Evolutionary conservation across 2,888 invertebrate species (phyloP).

Genomic region (Tholera decimalis): DNA sequence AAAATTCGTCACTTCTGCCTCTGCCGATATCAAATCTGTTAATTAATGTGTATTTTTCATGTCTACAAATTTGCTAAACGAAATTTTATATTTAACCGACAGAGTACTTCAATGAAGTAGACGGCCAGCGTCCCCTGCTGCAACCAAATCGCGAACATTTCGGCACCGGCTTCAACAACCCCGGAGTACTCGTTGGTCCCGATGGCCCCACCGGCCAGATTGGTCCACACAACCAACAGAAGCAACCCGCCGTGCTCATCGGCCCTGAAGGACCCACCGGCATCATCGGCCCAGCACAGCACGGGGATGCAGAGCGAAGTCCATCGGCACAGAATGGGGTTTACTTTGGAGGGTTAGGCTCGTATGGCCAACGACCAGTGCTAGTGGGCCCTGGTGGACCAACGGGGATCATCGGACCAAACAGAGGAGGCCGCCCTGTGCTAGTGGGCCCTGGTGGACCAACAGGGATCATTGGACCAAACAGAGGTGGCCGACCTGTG

Average conservation of each 20-base stretch:
- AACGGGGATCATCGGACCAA: constrained; percentile 75
- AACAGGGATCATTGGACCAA: constrained; percentile 75
- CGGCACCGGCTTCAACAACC: constrained; percentile 65
- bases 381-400: constrained; percentile 87
- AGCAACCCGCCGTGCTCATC: constrained; percentile 57
- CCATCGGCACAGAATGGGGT: constrained; percentile 75
- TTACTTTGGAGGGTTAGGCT: constrained; percentile 79
- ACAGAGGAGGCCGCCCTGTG: constrained; percentile 66
- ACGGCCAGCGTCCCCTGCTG: constrained; percentile 79
- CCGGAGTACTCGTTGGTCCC: constrained; percentile 64
- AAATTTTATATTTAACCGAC: constrained; percentile 35
- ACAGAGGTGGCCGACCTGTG: constrained; percentile 66
- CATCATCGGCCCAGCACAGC: constrained; percentile 66
- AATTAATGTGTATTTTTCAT: too few species aligned
- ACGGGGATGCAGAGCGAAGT: constrained; percentile 71
- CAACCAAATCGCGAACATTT: constrained; percentile 73
- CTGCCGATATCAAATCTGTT: neutral
- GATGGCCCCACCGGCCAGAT: constrained; percentile 68
- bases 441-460: constrained; percentile 88
- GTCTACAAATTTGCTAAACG: neutral
- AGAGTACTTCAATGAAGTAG: constrained; percentile 85
- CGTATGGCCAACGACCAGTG: constrained; percentile 70
- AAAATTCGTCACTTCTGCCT: too few species aligned
- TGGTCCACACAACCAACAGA: constrained; percentile 44
- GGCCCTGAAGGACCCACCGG: constrained; percentile 67